Percentiles rank a stretch among this genome's conserved stretches.
phyloP scores from a whole-genome alignment of 2,113 vertebrate genomes.

The Marcusenius ussheri region DNA sequence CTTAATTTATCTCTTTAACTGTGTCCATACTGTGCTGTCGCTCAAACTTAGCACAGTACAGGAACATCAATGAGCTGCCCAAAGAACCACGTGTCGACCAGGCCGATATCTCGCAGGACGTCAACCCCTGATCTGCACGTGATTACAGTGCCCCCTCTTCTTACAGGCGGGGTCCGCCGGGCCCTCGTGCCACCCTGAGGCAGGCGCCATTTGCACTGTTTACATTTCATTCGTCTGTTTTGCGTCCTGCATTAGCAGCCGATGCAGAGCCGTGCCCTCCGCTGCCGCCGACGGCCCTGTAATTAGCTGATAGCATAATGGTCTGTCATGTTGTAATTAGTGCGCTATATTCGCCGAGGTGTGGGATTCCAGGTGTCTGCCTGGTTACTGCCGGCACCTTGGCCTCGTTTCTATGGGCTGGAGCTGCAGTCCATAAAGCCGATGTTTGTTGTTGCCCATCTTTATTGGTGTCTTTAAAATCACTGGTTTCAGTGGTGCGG shows the following conservation, averaged over 20 bases:
- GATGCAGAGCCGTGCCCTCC: neutral
- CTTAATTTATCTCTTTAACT: neutral
- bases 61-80: neutral
- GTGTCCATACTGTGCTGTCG: neutral
- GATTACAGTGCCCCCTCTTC: neutral
- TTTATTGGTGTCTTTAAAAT: neutral
- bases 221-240: slow-evolving; percentile 23
- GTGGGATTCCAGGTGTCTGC: neutral
- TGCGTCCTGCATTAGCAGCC: neutral
- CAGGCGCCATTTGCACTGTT: neutral
- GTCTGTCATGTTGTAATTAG: slow-evolving; percentile 33
- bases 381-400: neutral
- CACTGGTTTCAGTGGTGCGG: neutral
- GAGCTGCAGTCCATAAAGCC: neutral
- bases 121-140: neutral
- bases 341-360: slow-evolving; percentile 17
- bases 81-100: neutral
- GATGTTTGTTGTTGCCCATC: neutral
- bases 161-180: neutral
- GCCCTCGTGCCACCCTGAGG: slow-evolving; percentile 8
- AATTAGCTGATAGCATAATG: slow-evolving; percentile 17
- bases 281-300: neutral
- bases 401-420: neutral
- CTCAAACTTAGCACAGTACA: neutral
- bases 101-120: neutral